These are phyloP conservation scores for Sprattus sprattus DNA, from an alignment of 2,113 vertebrate genomes.

Conservation along the genomic window DNA sequence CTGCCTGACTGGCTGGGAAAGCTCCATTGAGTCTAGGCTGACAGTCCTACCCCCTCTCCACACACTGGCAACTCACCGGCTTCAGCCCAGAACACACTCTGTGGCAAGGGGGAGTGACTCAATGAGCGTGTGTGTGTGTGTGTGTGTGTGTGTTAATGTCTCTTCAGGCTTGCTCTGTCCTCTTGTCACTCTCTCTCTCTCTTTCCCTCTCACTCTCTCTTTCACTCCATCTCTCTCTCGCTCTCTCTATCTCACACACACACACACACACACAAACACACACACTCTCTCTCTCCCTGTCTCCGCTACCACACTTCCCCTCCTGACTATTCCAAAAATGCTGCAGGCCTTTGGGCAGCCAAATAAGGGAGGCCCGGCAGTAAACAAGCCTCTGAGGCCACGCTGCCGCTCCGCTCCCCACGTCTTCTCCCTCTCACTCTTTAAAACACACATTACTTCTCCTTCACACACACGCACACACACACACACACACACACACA, in stretches of 20 bases:
- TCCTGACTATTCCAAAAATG: slow-evolving; percentile 71
- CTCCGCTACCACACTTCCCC: slow-evolving; percentile 49
- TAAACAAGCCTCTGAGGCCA: slow-evolving; percentile 55
- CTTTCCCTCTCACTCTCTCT: not conserved
- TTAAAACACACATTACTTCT: slow-evolving; percentile 15
- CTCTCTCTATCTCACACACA: slow-evolving; percentile 19
- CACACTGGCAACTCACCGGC: not conserved
- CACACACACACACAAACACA: slow-evolving; percentile 37
- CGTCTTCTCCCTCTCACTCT: slow-evolving; percentile 20
- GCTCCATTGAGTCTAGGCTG: slow-evolving; percentile 27
- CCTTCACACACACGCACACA: slow-evolving; percentile 44
- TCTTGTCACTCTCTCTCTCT: not conserved
- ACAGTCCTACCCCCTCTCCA: slow-evolving; percentile 23
- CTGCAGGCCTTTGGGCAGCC: slow-evolving; percentile 62
- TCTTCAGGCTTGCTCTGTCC: not conserved
- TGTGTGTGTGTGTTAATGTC: not conserved
- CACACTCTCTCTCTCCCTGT: slow-evolving; percentile 46
- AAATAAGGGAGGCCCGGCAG: slow-evolving; percentile 72
- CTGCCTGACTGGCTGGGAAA: not conserved
- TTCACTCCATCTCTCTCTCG: not conserved
- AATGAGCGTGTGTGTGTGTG: not conserved
- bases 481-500: slow-evolving; percentile 44
- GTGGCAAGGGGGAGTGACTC: slow-evolving; percentile 10
- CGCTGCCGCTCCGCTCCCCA: slow-evolving; percentile 41
- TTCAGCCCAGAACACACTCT: not conserved